Evolutionary conservation across 2,797 vertebrate species (phyloP).

Genomic region (Bradypodion ventrale): DNA sequence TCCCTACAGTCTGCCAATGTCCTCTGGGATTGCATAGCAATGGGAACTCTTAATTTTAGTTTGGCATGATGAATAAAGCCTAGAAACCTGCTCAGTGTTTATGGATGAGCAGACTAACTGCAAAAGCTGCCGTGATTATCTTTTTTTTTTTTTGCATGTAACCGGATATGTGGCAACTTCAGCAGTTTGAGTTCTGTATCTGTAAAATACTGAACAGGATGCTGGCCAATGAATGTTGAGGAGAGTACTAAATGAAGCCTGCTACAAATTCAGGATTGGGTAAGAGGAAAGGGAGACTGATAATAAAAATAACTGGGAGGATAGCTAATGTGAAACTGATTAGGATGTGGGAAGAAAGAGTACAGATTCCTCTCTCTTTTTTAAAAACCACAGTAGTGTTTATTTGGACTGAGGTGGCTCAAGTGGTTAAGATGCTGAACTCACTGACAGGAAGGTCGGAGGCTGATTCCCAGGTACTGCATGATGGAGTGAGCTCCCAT

Average conservation of each 20-base stretch:
- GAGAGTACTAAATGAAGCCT: not conserved
- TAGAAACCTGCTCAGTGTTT: not conserved
- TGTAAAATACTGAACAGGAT: too few relatives aligned
- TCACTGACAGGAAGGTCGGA: too few relatives aligned
- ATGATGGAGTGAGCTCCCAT: too few relatives aligned
- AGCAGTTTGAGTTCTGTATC: too few relatives aligned
- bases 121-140: too few relatives aligned
- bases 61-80: slow-evolving; percentile 12
- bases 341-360: not conserved
- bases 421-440: too few relatives aligned
- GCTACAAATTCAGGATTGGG: not conserved
- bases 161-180: too few relatives aligned
- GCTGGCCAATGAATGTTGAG: slow-evolving; percentile 4
- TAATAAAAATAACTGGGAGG: not conserved
- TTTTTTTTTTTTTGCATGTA: too few relatives aligned
- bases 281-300: not conserved
- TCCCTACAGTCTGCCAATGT: slow-evolving; percentile 33
- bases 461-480: too few relatives aligned
- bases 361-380: not conserved
- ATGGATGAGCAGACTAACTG: too few relatives aligned
- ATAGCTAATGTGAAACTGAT: not conserved
- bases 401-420: too few relatives aligned
- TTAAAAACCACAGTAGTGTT: too few relatives aligned
- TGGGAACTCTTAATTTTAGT: slow-evolving; percentile 37
- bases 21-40: slow-evolving; percentile 26